These are phyloP conservation scores for Pterocles gutturalis DNA, from an alignment of 2,113 vertebrate genomes.

Conservation along the genomic window DNA sequence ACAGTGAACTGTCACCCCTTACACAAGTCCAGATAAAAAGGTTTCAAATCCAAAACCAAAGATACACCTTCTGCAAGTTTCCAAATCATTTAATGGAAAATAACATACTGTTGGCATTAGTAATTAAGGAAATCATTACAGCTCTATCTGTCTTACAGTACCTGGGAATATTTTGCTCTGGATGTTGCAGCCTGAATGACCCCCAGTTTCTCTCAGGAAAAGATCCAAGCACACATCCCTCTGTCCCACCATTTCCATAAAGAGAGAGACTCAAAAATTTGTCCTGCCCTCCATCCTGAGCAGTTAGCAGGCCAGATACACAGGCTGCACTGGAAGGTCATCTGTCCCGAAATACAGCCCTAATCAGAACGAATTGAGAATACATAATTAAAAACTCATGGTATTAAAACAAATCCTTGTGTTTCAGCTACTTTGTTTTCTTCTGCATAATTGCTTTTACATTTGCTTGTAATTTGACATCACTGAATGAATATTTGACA, in stretches of 20 bases:
- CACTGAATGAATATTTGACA: not conserved
- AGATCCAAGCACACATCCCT: not conserved
- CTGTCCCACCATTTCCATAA: not conserved
- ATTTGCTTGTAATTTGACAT: not conserved
- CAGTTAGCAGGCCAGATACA: not conserved
- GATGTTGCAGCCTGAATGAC: not conserved
- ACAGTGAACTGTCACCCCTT: not conserved
- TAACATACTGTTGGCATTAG: not conserved
- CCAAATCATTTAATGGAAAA: not conserved
- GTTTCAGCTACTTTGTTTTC: slow-evolving; percentile 23
- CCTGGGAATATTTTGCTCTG: not conserved
- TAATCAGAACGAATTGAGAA: not conserved
- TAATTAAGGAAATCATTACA: not conserved
- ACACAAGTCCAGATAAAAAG: not conserved
- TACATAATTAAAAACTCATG: slow-evolving; percentile 6
- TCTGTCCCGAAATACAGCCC: not conserved
- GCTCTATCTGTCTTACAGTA: not conserved
- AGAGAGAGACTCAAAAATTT: not conserved
- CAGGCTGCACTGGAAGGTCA: not conserved
- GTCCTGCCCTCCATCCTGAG: rapidly evolving
- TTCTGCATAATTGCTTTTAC: slow-evolving; percentile 2
- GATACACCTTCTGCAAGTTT: not conserved
- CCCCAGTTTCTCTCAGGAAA: not conserved
- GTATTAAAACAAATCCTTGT: slow-evolving; percentile 34
- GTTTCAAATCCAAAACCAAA: not conserved